A percentile compares a stretch with the other conserved stretches of the same genome.
phyloP scores from a whole-genome alignment of 2,113 vertebrate species.

The Gobio gobio region DNA sequence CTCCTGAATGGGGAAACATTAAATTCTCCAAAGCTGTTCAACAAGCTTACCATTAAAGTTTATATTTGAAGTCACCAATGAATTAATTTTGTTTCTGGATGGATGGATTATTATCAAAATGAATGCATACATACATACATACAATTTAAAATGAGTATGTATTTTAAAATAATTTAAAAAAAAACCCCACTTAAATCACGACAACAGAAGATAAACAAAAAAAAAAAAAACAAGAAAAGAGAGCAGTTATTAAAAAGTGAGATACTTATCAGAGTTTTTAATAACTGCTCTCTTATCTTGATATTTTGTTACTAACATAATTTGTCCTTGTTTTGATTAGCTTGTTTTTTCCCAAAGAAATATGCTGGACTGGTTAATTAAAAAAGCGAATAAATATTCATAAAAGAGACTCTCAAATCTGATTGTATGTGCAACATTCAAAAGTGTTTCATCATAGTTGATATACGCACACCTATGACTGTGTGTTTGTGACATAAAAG shows the following conservation, averaged over 20 bases:
- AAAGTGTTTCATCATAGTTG: background rate
- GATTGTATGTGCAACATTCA: background rate
- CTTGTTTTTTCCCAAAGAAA: background rate
- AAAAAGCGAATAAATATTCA: background rate
- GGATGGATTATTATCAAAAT: too few species aligned
- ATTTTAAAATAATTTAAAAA: background rate
- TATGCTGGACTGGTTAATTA: background rate
- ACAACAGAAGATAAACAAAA: background rate
- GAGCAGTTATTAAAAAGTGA: background rate
- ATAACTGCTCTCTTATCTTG: background rate
- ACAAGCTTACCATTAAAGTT: too few species aligned
- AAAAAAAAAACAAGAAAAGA: background rate
- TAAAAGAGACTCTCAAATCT: background rate
- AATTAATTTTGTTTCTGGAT: too few species aligned
- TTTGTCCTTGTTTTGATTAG: slow-evolving; percentile 5
- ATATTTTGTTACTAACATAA: background rate
- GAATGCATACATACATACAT: too few species aligned
- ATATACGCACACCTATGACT: background rate
- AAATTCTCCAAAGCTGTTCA: too few species aligned
- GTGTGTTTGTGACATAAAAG: background rate
- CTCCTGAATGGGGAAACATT: too few species aligned
- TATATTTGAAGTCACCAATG: too few species aligned
- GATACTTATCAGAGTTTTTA: slow-evolving; percentile 8
- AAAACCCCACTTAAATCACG: background rate
- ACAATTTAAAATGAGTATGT: background rate